Evolutionary conservation across 2,888 invertebrate genomes (phyloP).

Genomic region (Geophilus truncorum): DNA sequence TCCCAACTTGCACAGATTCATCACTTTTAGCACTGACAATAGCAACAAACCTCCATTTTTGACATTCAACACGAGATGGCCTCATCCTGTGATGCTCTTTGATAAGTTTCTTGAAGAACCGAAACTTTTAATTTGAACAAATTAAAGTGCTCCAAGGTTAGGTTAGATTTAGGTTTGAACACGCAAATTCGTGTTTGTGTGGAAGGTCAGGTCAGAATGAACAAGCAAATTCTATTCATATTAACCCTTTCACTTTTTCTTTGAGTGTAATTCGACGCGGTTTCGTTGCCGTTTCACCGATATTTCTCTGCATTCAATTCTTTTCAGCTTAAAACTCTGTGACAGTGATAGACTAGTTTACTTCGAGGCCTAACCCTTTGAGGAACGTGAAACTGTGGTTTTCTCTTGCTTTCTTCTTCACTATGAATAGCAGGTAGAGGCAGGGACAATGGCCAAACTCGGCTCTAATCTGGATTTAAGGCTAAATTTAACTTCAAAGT

Average conservation of each 20-base stretch:
- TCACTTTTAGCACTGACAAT: neutral
- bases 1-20: neutral
- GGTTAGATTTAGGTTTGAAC: too few relatives aligned
- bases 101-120: too few relatives aligned
- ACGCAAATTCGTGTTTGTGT: neutral
- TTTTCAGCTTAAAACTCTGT: neutral
- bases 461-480: neutral
- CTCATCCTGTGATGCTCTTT: too few relatives aligned
- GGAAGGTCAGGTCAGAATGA: neutral
- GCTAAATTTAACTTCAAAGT: slow-evolving; percentile 16
- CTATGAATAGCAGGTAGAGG: slow-evolving; percentile 1
- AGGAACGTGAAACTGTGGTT: slow-evolving; percentile 4
- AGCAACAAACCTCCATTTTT: neutral
- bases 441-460: neutral
- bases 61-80: too few relatives aligned
- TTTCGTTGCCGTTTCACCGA: neutral
- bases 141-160: neutral
- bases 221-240: neutral
- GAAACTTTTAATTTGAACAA: too few relatives aligned
- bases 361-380: neutral
- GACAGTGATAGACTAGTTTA: slow-evolving; percentile 16
- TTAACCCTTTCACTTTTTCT: neutral
- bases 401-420: neutral
- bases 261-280: neutral
- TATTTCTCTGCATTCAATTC: neutral